Conservation (phyloP, 2,888 invertebrate genomes). For the Uropetala carovei region DNA sequence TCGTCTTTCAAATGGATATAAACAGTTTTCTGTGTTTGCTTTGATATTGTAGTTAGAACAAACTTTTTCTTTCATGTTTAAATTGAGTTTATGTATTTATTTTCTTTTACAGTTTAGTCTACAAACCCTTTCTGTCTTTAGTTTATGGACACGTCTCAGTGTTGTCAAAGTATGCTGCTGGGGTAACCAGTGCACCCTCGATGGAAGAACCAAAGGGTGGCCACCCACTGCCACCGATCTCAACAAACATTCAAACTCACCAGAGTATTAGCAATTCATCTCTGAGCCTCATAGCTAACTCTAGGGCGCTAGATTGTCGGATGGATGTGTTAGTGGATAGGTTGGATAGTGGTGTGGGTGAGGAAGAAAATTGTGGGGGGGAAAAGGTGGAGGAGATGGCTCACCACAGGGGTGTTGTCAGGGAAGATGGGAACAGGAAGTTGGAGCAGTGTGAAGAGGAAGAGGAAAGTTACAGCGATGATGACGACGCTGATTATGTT, state of each 20-base stretch:
- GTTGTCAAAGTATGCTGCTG: conserved; percentile 33
- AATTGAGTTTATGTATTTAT: not conserved
- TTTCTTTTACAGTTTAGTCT: conserved; percentile 11
- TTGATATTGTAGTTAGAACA: not conserved
- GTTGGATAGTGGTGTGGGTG: not conserved
- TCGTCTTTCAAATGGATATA: not conserved
- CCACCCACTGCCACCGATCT: not conserved
- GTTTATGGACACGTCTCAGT: conserved; percentile 15
- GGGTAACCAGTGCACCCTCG: not conserved
- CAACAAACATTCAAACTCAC: not conserved
- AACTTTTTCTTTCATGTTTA: not conserved
- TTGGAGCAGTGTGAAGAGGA: not conserved
- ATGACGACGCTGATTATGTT: not conserved
- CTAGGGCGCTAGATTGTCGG: not conserved
- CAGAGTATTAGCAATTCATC: not conserved
- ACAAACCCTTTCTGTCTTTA: conserved; percentile 45
- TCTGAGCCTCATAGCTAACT: not conserved
- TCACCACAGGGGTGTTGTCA: not conserved
- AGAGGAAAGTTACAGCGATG: conserved; percentile 7
- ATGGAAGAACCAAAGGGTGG: not conserved
- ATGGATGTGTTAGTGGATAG: not conserved
- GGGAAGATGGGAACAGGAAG: not conserved
- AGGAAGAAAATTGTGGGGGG: not conserved
- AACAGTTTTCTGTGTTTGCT: not conserved
- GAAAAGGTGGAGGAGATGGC: not conserved